Conservation (phyloP, 2,888 invertebrate genomes). For the Baccha elongata region DNA sequence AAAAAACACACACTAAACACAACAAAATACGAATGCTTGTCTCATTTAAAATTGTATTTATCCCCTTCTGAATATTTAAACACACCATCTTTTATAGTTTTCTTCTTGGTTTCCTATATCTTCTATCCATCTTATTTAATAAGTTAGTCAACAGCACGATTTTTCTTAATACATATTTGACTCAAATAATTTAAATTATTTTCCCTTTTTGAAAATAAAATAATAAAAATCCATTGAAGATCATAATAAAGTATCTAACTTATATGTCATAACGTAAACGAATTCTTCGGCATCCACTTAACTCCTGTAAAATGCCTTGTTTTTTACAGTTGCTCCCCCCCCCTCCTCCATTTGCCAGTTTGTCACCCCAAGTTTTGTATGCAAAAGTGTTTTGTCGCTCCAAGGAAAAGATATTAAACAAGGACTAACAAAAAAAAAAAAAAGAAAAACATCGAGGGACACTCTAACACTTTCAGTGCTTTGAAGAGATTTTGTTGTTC, state of each 20-base stretch:
- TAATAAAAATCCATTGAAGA: slow-evolving; percentile 31
- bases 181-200: no score
- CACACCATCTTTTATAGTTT: no score
- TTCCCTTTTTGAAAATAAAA: no score
- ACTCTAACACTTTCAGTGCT: slow-evolving; percentile 63
- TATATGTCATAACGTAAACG: slow-evolving; percentile 9
- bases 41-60: no score
- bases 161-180: no score
- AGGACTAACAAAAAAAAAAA: slow-evolving; percentile 28
- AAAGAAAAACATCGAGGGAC: slow-evolving; percentile 25
- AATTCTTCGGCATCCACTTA: slow-evolving; percentile 11
- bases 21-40: no score
- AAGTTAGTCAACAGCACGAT: no score
- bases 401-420: slow-evolving; percentile 51
- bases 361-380: background rate
- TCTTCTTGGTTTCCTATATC: no score
- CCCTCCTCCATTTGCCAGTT: background rate
- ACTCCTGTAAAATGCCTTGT: background rate
- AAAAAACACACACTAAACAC: no score
- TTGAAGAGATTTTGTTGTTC: slow-evolving; percentile 60
- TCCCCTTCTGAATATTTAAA: no score
- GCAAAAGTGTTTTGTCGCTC: slow-evolving; percentile 43
- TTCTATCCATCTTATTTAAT: no score
- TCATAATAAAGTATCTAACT: slow-evolving; percentile 56
- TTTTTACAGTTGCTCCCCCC: background rate